Evolutionary conservation across 2,797 vertebrate species (phyloP).

Genomic region (Syngnathus acus): DNA sequence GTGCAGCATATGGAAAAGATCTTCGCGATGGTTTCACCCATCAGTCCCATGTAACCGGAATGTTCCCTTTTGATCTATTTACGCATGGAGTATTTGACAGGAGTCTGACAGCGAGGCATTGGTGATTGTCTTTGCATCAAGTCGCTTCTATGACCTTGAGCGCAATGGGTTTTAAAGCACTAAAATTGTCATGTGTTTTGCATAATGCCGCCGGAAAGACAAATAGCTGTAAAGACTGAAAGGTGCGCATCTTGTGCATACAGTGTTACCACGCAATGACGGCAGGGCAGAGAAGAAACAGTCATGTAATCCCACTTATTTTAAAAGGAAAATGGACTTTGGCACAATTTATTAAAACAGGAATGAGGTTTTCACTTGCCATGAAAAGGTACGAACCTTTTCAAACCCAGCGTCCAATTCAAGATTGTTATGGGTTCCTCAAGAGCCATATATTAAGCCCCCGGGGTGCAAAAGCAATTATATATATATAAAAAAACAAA

Average conservation of each 20-base stretch:
- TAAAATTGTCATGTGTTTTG: neutral
- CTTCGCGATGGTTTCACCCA: neutral
- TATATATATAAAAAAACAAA: conserved; percentile 43
- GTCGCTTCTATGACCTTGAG: neutral
- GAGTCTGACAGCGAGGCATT: neutral
- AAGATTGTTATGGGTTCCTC: neutral
- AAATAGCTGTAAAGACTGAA: neutral
- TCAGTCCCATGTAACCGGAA: neutral
- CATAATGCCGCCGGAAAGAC: conserved; percentile 3
- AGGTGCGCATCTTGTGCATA: neutral
- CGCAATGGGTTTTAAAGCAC: neutral
- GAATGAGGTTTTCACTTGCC: neutral
- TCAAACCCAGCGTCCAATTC: conserved; percentile 4
- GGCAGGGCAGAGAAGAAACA: neutral
- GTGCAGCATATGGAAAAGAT: conserved; percentile 2
- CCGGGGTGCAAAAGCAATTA: conserved; percentile 70
- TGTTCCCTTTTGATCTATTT: neutral
- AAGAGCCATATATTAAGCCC: conserved; percentile 44
- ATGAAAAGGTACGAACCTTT: conserved; percentile 9
- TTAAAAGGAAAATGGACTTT: neutral
- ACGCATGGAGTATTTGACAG: neutral
- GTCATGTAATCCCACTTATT: neutral
- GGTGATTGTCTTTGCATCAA: neutral
- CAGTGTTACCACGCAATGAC: neutral
- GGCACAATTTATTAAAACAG: neutral